Evolutionary conservation across 2,113 vertebrate genomes (phyloP), one percentile per base, ranked within the genome.

Genomic region (Hyperoodon ampullatus): DNA sequence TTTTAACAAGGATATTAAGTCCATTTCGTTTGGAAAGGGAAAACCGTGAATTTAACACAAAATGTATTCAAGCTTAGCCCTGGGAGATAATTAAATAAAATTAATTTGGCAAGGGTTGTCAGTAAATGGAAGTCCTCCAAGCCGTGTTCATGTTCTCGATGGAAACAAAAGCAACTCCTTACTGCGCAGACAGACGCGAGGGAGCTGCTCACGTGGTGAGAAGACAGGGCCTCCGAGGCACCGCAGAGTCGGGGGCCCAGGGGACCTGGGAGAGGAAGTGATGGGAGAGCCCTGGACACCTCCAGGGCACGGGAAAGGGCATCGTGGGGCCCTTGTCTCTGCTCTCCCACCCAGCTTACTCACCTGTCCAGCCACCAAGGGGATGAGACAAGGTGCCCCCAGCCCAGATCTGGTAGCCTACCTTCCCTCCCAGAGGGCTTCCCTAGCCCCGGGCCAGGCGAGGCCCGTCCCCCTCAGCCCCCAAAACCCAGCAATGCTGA

Each of bases 71-170:
- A 99, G 98, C 98, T 99, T 99, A 99, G 98, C 98, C 98, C 97
- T 98, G 96, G 98, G 98, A 99, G 98, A 99, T 98, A 98, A 99
- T 99, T 99, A 98, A 99, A 99, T 99, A 98, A 99, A 99, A 99
- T 99, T 99, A 98, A 99, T 99, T 98, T 98, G 98, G 99, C 98
- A 99, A 98, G 97, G 98, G 98, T 72, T 98, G 98, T 97, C 98
- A 98, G 98, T 98, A 98, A 98, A 98, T 98, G 98, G 98, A 98
- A 98, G 97, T 1, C 14, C 97, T 98, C 98, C 98, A 98, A 98
- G 98, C 97, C 92, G 91, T 94, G 30, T 94, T 97, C 96, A 71
- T 18, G 33, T 93, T 97, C 97, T 84, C 93, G 97, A 98, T 71
- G 81, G 97, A 98, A 98, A 98, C 98, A 98, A 98, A 98, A 98